A percentile compares a stretch with the other conserved stretches of the same genome.
Evolutionary conservation across 2,797 vertebrate species (phyloP).

Genomic region (Anguilla obscura): DNA sequence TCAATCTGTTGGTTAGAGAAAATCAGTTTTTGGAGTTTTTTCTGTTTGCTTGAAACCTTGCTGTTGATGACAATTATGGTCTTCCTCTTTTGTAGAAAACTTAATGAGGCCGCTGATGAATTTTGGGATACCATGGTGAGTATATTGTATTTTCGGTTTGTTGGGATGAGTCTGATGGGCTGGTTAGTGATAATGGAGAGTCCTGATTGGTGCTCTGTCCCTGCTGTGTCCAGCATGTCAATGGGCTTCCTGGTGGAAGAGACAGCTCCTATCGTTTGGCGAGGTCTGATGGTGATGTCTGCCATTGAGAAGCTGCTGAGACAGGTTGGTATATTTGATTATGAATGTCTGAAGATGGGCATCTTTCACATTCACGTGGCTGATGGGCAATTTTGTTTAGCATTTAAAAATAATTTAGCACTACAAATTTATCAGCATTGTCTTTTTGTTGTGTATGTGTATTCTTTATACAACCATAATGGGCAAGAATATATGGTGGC

Average conservation of each 20-base stretch:
- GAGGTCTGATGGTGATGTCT: conserved; percentile 98
- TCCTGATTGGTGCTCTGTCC: conserved; percentile 17
- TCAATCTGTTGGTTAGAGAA: not conserved
- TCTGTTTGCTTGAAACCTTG: not conserved
- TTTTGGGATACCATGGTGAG: conserved; percentile 92
- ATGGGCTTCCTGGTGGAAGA: conserved; percentile 97
- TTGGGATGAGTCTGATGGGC: not conserved
- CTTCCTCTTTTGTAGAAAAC: conserved; percentile 75
- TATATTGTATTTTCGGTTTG: conserved; percentile 25
- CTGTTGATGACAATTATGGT: not conserved
- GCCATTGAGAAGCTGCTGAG: conserved; percentile 88
- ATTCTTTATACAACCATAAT: too few relatives aligned
- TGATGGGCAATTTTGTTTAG: not conserved
- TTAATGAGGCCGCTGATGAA: conserved; percentile 92
- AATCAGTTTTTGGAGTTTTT: not conserved
- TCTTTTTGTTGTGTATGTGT: too few relatives aligned
- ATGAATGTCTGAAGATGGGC: not conserved
- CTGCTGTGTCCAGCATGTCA: conserved; percentile 81
- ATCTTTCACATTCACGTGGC: not conserved
- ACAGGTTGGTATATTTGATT: conserved; percentile 72
- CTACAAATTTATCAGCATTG: not conserved
- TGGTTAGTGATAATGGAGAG: not conserved
- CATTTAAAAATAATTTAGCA: not conserved
- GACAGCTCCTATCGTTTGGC: conserved; percentile 85
- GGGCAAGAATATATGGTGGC: too few relatives aligned